Conservation (phyloP, 2,113 vertebrate genomes). For the Origma solitaria region DNA sequence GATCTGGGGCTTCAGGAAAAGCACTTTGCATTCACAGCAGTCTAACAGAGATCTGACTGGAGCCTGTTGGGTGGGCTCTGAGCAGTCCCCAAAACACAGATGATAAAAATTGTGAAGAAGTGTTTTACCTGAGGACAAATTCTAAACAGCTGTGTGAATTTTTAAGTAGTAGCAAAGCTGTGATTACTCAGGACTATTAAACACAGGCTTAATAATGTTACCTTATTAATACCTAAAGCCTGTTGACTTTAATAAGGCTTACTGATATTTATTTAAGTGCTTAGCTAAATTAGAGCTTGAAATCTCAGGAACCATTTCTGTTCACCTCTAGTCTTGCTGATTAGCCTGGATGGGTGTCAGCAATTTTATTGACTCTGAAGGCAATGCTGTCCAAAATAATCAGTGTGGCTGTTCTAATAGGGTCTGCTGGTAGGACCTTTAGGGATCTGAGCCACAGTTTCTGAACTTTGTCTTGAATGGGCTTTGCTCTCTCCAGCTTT, state of each 20-base stretch:
- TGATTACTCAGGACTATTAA: neutral
- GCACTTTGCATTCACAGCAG: neutral
- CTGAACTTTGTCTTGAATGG: neutral
- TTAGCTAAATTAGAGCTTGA: neutral
- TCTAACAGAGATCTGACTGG: neutral
- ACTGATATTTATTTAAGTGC: neutral
- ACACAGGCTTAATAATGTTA: neutral
- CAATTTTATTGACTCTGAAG: neutral
- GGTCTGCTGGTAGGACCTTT: neutral
- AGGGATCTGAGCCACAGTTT: neutral
- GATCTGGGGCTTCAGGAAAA: neutral
- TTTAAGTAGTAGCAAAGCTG: neutral
- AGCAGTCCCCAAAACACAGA: neutral
- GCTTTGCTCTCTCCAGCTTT: neutral
- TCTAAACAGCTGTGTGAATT: neutral
- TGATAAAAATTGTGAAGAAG: neutral
- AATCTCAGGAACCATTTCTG: neutral
- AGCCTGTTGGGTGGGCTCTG: neutral
- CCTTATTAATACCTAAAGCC: neutral
- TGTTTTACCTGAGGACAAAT: neutral
- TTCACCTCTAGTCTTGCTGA: neutral
- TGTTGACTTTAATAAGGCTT: slow-evolving; percentile 5
- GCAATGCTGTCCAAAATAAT: neutral
- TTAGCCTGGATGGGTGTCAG: neutral
- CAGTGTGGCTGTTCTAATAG: neutral